These are phyloP conservation scores for Nemapogon koenigi DNA, from an alignment of 2,888 invertebrate genomes.

Conservation along the genomic window DNA sequence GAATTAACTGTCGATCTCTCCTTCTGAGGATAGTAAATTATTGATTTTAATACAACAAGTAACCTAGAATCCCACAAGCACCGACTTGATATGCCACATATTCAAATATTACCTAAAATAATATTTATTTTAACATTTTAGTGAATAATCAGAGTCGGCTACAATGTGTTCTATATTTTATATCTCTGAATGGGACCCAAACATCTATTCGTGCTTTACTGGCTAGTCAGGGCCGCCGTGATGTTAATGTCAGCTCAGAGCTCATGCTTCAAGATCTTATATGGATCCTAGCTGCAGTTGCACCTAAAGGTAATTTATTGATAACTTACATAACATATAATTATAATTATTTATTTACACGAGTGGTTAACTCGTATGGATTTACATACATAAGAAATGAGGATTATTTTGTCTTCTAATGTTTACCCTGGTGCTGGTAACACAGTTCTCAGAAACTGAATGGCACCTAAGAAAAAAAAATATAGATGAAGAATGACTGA, in stretches of 20 bases:
- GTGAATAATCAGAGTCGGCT: conserved; percentile 57
- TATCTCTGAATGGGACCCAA: conserved; percentile 61
- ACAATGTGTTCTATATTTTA: conserved; percentile 60
- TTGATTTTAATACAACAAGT: no score
- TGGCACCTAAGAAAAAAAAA: background rate
- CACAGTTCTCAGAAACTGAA: no score
- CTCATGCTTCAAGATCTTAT: conserved; percentile 64
- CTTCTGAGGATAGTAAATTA: no score
- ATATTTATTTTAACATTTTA: conserved; percentile 35
- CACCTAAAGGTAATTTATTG: conserved; percentile 59
- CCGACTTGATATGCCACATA: no score
- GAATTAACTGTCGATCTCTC: no score
- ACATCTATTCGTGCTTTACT: conserved; percentile 61
- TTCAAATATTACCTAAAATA: no score
- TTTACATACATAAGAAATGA: background rate
- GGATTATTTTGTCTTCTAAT: no score
- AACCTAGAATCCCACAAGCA: no score
- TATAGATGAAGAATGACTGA: no score
- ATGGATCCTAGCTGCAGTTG: conserved; percentile 67
- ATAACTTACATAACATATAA: background rate
- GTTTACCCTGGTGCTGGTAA: no score
- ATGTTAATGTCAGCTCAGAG: conserved; percentile 55
- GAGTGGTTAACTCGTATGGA: background rate
- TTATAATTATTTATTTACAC: background rate
- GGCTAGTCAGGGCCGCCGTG: conserved; percentile 57